Evolutionary conservation across 2,113 vertebrate genomes (phyloP), one percentile per base, ranked within the genome.

Genomic region (Ceratotherium simum): DNA sequence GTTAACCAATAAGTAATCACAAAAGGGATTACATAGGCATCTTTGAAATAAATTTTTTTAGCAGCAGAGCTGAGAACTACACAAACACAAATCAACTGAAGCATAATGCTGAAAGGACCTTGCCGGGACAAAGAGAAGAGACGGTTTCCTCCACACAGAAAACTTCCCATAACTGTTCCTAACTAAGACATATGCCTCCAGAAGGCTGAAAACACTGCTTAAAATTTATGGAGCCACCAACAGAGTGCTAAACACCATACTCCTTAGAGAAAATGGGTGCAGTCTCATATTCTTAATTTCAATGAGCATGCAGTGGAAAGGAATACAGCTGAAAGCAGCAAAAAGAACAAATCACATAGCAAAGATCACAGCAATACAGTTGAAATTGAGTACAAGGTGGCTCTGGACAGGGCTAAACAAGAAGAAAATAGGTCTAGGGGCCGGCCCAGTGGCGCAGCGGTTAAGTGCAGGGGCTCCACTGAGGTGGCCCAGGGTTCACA

Each of bases 21-120:
- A 94, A 91, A 58, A 42, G 80, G n/a, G 29, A 73, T 79, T 91
- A 80, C 25, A 78, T 39, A 64, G 64, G 0, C 4, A 1, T 72
- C 65, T 62, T 46, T 62, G 42, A 42, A 75, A 95, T 81, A 21
- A 87, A 33, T 13, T 29, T 64, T 70, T 89, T 73, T 69, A 85
- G 33, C 80, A 96, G 29, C 27, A 76, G 46, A 27, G 31, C 70
- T 48, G 18, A 69, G 48, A 88, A 88, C 62, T 48, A 27, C 67
- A 91, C 5, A 25, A 96, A 98, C 85, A 92, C 70, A 85, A 95
- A 97, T 31, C 25, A 96, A 92, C 73, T 96, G 54, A 90, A 79
- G 90, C 56, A 80, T 60, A 42, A 85, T 93, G 33, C 67, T 31
- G 9, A 95, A 48, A 85, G 78, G 56, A 20, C 54, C 93, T 8